Base-by-base conservation (phyloP, 2,797 vertebrate species). In the Falco novaeseelandiae region DNA sequence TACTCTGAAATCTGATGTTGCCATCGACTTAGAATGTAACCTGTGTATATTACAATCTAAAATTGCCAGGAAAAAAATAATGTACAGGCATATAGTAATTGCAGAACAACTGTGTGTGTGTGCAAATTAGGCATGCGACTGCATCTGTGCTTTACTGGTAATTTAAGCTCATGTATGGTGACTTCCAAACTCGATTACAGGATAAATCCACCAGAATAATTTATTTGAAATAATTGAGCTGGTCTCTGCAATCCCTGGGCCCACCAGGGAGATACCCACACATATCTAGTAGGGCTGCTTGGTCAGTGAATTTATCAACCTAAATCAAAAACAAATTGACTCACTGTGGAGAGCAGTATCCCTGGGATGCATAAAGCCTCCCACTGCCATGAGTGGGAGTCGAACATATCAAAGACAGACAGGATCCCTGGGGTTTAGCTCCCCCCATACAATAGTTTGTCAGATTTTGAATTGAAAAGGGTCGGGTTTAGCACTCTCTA, bases 381-480 rank as follows among this genome's bases (percentile, higher is more conserved):
- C 79, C 72, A 79, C 65, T 96, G 92, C 90, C 88, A 78, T 1
- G n/a, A 96, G 95, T 93, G 87, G 94, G 90, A 97, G 94, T 92
- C 79, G 81, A 23, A 57, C 55, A 9, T 94, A 86, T 86, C 93
- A 86, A 71, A 87, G 87, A 67, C 34, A 69, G 51, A 21, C 66
- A 26, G 51, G 58, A 72, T 80, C 90, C 81, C 72, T 57, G 84
- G 84, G 76, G 89, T 86, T 94, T 81, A 94, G 89, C 76, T 95
- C 90, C 69, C 66, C 91, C 92, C 76, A 66, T 93, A 97, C 92
- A 97, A 96, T 89, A 73, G 90, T 92, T 89, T 79, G 93, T 91
- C 93, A 96, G 79, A 79, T 94, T 97, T 90, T 94, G 82, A 93
- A 96, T 91, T 95, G 92, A 96, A 95, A 96, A 90, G 93, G 76